A percentile compares a stretch with the other conserved stretches of the same genome.
phyloP scores from a whole-genome alignment of 2,888 invertebrate genomes.

The Agriopis leucophaearia region DNA sequence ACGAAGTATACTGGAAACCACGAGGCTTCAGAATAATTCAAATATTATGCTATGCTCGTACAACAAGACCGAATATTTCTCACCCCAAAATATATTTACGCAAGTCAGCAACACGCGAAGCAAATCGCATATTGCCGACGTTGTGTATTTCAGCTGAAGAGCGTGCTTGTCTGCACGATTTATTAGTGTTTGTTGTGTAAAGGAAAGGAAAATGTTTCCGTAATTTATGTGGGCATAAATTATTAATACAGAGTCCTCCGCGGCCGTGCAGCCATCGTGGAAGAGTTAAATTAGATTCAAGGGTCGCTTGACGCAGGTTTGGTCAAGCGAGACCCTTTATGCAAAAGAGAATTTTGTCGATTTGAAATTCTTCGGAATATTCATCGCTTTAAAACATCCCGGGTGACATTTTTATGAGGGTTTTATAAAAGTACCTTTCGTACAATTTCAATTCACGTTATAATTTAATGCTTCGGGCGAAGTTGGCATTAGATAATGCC shows the following conservation, averaged over 20 bases:
- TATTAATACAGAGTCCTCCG: constrained; percentile 65
- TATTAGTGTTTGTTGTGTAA: constrained; percentile 61
- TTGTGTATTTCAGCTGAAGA: constrained; percentile 32
- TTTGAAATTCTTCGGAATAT: constrained; percentile 58
- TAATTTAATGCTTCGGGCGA: constrained; percentile 17
- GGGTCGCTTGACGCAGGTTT: constrained; percentile 69
- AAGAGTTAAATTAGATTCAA: constrained; percentile 77
- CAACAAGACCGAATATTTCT: constrained; percentile 15
- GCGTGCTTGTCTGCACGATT: constrained; percentile 47
- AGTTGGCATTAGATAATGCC: not conserved
- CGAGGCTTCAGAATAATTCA: constrained; percentile 6
- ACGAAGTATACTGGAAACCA: not conserved
- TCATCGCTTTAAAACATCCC: constrained; percentile 40
- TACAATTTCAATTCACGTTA: constrained; percentile 11
- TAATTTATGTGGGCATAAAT: constrained; percentile 75
- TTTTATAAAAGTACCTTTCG: constrained; percentile 11
- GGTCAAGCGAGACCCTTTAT: constrained; percentile 61
- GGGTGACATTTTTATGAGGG: constrained; percentile 45
- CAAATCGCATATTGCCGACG: constrained; percentile 26
- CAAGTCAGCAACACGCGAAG: constrained; percentile 18
- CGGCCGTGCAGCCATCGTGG: constrained; percentile 62
- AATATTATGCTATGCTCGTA: constrained; percentile 7
- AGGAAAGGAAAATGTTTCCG: constrained; percentile 65
- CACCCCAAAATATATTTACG: constrained; percentile 18
- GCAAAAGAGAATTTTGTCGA: constrained; percentile 61